Evolutionary conservation across 1,140 invertebrate genomes (phyloP), one percentile per base, ranked within the genome.

Genomic region (Spodoptera litura): DNA sequence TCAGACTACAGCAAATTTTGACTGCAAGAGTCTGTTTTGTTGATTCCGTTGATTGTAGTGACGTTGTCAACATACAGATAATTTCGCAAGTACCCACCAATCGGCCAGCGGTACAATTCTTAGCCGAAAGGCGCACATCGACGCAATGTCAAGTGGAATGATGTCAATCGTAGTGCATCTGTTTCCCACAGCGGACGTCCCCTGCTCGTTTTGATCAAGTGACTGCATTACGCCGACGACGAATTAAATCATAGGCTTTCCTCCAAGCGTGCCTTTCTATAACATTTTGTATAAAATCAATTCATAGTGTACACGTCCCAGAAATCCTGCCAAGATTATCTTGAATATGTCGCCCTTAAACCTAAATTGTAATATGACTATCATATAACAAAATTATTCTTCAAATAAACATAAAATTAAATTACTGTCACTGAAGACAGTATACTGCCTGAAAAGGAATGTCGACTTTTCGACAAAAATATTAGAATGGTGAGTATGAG

Each of bases 231-330:
- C 91, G 89, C 91, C 92, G 83, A 89, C 89, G 90, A 88, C 84
- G 85, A 86, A 90, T 89, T 88, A 91, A 89, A 93, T 91, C 88
- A 90, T 91, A 89, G 89, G 91, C 89, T 94, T 93, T 92, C 92
- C 88, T 93, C 93, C 89, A 88, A 91, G 89, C 85, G 87, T 90
- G 89, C 91, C 87, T 90, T 92, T 93, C 93, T 94, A 94, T 94
- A 94, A 94, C 92, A 94, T 94, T 92, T 91, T 86, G 88, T 87
- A 89, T 88, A 94, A 93, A 88, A 90, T 92, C 88, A 93, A 93
- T 90, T 87, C 86, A 88, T 85, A 82, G 79, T 76, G 82, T 82
- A 79, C 83, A 76, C 76, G 70, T 82, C 82, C 78, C 80, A 80
- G 70, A 80, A 77, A 77, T 83, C 72, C 80, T 80, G 80, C 75